Base-by-base conservation (phyloP, 2,797 vertebrate genomes). In the Aeoliscus strigatus region DNA sequence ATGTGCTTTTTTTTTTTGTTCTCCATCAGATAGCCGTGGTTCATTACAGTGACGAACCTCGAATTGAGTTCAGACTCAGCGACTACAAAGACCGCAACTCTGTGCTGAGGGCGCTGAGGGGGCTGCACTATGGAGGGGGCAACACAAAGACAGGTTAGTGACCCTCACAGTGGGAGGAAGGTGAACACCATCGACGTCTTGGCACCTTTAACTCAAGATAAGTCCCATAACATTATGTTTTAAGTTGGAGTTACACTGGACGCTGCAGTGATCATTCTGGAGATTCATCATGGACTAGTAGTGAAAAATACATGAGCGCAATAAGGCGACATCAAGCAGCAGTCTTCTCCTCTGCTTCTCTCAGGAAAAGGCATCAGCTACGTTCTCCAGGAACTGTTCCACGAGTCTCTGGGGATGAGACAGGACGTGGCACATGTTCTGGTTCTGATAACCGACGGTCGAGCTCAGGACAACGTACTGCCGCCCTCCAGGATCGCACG, bases 361-460 rank as follows among this genome's bases (percentile, higher is more conserved):
- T 16, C 67, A 96, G 93, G 91, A 37, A 89, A 73, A 60, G 93
- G 90, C 47, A 91, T 96, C 51, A 73, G 83, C 49, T 93, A 89
- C 2, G 66, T 90, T 46, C 73, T 96, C 2, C 77, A 89, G 73
- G 91, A 93, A 27, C 36, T 93, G 25, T 94, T 94, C 63, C 89
- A 90, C 60, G 73, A 89, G 66, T 89, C 90, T 69, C 68, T 84
- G 50, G 93, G 92, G 11, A 93, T 94, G 93, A 86, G 93, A 14
- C 86, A 72, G 6, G 66, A 85, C 0, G 82, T 80, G 13, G 75
- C 91, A 39, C 93, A 87, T 5, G 43, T 88, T 14, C 63, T 96
- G 70, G 81, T 96, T 17, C 75, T 96, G 4, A 73, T 96, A 41
- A 96, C 93, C 0, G 93, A 94, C 9, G 93, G 93, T n/a, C 81